phyloP scores from a whole-genome alignment of 2,797 vertebrate species.

The Bovichtus diacanthus region DNA sequence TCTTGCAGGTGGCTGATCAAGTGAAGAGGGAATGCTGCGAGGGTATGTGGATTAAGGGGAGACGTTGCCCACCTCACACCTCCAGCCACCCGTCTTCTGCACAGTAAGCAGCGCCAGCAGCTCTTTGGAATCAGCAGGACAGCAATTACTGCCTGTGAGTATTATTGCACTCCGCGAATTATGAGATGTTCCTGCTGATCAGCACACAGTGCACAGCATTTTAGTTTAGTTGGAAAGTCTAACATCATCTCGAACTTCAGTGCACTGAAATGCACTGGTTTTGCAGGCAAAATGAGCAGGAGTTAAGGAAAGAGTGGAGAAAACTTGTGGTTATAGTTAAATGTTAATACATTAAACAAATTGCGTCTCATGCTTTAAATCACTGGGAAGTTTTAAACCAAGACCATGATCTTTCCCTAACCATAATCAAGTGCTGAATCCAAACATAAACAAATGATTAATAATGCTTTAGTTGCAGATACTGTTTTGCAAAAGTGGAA shows the following conservation, averaged over 20 bases:
- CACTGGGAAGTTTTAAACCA: not conserved
- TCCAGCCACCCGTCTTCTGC: conserved; percentile 52
- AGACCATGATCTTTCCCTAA: not conserved
- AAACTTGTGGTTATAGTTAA: too few relatives aligned
- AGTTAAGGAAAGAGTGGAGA: not conserved
- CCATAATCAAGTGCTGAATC: not conserved
- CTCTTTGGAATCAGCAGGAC: conserved; percentile 66
- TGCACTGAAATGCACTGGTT: not conserved
- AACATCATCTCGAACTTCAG: conserved; percentile 9
- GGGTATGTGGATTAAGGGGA: conserved; percentile 84
- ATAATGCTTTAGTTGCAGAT: not conserved
- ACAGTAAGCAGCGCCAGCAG: conserved; percentile 65
- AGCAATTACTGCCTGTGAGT: conserved; percentile 72
- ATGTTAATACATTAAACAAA: not conserved
- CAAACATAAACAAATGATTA: not conserved
- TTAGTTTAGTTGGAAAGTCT: not conserved
- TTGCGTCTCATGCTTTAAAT: not conserved
- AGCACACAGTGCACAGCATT: conserved; percentile 1
- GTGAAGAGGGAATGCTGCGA: conserved; percentile 61
- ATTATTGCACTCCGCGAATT: conserved; percentile 36
- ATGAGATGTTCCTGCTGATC: conserved; percentile 32
- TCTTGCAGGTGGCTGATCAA: conserved; percentile 65
- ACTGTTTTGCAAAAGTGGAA: not conserved
- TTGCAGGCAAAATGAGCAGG: not conserved
- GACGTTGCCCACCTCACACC: conserved; percentile 63